These are phyloP conservation scores for Amazona guildingii DNA, from an alignment of 2,113 vertebrate species.

Conservation along the genomic window DNA sequence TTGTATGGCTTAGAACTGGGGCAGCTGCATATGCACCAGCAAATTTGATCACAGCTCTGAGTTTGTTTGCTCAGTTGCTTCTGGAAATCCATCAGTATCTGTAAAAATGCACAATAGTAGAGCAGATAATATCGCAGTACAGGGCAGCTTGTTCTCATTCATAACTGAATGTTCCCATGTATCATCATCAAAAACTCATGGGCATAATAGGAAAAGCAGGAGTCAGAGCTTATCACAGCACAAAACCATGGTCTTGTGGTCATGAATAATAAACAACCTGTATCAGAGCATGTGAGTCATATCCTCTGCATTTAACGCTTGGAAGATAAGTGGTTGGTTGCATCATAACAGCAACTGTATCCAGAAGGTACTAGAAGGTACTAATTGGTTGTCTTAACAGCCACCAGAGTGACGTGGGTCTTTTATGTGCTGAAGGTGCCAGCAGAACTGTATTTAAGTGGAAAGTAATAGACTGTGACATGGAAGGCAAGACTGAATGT, in stretches of 20 bases:
- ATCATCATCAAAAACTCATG: constrained; percentile 18
- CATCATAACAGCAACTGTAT: neutral
- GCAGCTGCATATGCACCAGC: neutral
- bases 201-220: constrained; percentile 1
- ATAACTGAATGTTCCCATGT: neutral
- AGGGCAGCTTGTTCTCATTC: constrained; percentile 18
- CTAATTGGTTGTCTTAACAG: neutral
- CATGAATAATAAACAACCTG: constrained; percentile 20
- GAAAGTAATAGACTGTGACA: neutral
- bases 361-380: neutral
- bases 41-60: neutral
- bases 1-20: neutral
- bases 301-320: neutral
- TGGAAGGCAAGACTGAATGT: neutral
- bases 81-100: neutral
- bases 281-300: constrained; percentile 2
- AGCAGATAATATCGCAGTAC: neutral
- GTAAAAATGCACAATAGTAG: neutral
- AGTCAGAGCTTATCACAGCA: constrained; percentile 7
- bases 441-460: neutral
- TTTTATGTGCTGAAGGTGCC: neutral
- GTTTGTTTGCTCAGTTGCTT: neutral
- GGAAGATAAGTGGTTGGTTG: neutral
- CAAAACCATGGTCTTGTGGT: neutral
- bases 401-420: neutral